phyloP scores from a whole-genome alignment of 2,113 vertebrate genomes.

The Antennarius striatus region DNA sequence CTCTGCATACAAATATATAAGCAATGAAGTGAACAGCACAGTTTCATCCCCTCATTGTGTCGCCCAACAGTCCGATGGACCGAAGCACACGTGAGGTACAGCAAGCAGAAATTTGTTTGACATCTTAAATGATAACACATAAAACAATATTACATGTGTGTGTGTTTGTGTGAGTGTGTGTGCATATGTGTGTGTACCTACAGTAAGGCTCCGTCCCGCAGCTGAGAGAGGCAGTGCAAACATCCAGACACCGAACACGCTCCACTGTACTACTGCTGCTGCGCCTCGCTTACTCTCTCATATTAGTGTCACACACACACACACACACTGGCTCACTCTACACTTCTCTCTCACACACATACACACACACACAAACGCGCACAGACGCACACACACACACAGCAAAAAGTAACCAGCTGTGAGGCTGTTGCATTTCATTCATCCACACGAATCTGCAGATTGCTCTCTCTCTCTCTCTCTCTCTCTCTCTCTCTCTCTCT shows the following conservation, averaged over 20 bases:
- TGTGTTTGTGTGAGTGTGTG: conserved; percentile 1
- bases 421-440: conserved; percentile 54
- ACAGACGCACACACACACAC: conserved; percentile 14
- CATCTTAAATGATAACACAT: background rate
- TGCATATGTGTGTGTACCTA: conserved; percentile 64
- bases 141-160: conserved; percentile 14
- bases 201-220: conserved; percentile 75
- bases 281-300: conserved; percentile 66
- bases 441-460: conserved; percentile 30
- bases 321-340: conserved; percentile 37
- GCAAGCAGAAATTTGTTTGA: too few relatives aligned
- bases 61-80: conserved; percentile 4
- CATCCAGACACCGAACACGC: conserved; percentile 73
- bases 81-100: too few relatives aligned
- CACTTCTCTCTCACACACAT: conserved; percentile 23
- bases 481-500: conserved; percentile 5
- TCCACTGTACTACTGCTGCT: conserved; percentile 65
- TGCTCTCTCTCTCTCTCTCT: background rate
- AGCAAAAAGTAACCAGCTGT: conserved; percentile 64
- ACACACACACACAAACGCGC: conserved; percentile 12
- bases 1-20: conserved; percentile 62
- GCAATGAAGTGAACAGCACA: conserved; percentile 25
- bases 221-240: conserved; percentile 72
- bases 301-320: conserved; percentile 52
- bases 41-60: conserved; percentile 17